These are phyloP conservation scores for Ichneumoninae sp. DNA, from an alignment of 2,888 invertebrate genomes.

Conservation along the genomic window DNA sequence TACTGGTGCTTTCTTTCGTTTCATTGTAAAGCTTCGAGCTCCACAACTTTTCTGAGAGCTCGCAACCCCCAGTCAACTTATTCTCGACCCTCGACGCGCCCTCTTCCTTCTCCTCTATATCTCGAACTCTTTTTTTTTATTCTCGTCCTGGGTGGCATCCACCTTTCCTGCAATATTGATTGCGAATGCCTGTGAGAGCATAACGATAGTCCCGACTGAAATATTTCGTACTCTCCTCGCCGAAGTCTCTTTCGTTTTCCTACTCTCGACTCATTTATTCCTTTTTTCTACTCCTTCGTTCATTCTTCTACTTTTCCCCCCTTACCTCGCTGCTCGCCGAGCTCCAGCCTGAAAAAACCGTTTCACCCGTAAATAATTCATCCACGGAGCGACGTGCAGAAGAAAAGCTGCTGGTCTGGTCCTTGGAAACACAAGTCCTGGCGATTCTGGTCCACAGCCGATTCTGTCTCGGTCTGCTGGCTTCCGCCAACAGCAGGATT, in stretches of 20 bases:
- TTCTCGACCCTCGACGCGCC: constrained; percentile 44
- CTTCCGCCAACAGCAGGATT: constrained; percentile 57
- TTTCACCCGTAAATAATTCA: constrained; percentile 65
- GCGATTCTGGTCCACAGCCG: constrained; percentile 26
- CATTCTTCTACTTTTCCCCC: constrained; percentile 19
- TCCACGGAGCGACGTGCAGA: constrained; percentile 42
- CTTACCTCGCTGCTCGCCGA: constrained; percentile 23
- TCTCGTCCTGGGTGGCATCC: constrained; percentile 69
- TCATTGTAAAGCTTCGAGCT: constrained; percentile 65
- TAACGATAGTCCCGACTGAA: constrained; percentile 73
- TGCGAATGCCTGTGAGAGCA: constrained; percentile 72
- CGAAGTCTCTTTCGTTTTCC: constrained; percentile 31
- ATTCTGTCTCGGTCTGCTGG: constrained; percentile 58
- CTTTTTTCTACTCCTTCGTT: constrained; percentile 28
- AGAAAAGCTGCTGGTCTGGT: constrained; percentile 41
- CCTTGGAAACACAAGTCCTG: constrained; percentile 48
- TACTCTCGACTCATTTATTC: constrained; percentile 61
- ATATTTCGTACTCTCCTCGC: constrained; percentile 57
- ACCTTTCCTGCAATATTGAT: constrained; percentile 82
- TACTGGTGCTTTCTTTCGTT: constrained; percentile 60
- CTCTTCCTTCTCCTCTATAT: constrained; percentile 49
- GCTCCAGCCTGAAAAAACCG: constrained; percentile 57
- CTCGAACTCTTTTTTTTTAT: constrained; percentile 39
- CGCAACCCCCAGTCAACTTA: constrained; percentile 40
- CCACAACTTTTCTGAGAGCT: constrained; percentile 55